Conservation (phyloP, 2,797 vertebrate species). For the Pangasius djambal region DNA sequence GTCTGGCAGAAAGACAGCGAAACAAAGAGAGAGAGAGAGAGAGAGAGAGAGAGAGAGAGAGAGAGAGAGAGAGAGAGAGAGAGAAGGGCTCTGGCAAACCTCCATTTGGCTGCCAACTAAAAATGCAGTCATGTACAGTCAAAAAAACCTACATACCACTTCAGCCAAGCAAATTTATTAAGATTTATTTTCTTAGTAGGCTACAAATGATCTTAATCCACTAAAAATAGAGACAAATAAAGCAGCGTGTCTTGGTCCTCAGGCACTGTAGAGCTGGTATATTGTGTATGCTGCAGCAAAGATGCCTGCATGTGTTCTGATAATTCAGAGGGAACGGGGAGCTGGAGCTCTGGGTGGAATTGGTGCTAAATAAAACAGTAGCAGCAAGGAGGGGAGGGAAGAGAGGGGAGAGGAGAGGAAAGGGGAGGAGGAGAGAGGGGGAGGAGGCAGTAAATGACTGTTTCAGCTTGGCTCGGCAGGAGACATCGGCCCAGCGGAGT, state of each 20-base stretch:
- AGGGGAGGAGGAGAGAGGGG: conserved; percentile 12
- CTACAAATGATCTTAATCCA: background rate
- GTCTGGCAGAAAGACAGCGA: conserved; percentile 23
- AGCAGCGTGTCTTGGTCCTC: background rate
- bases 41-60: conserved; percentile 19
- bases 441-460: conserved; percentile 54
- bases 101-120: conserved; percentile 51
- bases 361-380: conserved; percentile 52
- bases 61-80: conserved; percentile 9
- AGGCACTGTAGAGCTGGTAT: background rate
- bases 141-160: conserved; percentile 49
- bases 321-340: conserved; percentile 32
- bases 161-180: conserved; percentile 45
- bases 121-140: conserved; percentile 43
- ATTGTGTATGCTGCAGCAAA: conserved; percentile 7
- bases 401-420: background rate
- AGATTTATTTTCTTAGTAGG: conserved; percentile 13
- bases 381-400: conserved; percentile 15
- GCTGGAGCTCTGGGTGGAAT: conserved; percentile 35
- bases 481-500: conserved; percentile 66
- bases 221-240: conserved; percentile 12
- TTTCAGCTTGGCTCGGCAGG: conserved; percentile 63
- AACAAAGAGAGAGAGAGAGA: conserved; percentile 6
- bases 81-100: conserved; percentile 38
- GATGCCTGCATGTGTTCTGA: conserved; percentile 34